These are phyloP conservation scores for Sesamia nonagrioides DNA, from an alignment of 1,140 invertebrate genomes.

Conservation along the genomic window DNA sequence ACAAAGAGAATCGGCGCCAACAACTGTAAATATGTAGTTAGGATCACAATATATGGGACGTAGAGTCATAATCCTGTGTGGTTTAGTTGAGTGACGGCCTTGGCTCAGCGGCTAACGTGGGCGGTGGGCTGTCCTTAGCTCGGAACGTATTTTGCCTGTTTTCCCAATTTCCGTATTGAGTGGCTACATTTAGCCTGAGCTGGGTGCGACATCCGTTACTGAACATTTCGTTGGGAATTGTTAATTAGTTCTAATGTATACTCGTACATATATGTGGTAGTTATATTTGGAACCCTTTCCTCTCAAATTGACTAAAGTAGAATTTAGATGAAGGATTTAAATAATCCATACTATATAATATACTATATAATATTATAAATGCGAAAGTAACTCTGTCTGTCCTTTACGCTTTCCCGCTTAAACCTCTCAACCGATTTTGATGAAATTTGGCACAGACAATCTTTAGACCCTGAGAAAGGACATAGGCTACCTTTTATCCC, in stretches of 20 bases:
- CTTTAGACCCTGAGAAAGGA: too few relatives aligned
- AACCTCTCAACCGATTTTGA: too few relatives aligned
- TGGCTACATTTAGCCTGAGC: conserved; percentile 63
- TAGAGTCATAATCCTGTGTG: conserved; percentile 1
- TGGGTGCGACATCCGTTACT: conserved; percentile 49
- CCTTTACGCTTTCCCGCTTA: too few relatives aligned
- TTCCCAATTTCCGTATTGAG: conserved; percentile 64
- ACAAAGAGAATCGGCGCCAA: too few relatives aligned
- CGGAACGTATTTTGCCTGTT: conserved; percentile 54
- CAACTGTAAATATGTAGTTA: too few relatives aligned
- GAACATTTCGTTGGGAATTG: conserved; percentile 43
- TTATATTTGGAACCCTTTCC: background rate
- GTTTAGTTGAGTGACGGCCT: conserved; percentile 11
- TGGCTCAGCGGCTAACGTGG: background rate
- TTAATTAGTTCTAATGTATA: conserved; percentile 14
- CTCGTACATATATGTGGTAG: background rate
- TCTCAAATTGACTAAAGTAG: background rate
- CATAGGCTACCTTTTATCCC: too few relatives aligned
- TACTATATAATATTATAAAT: too few relatives aligned
- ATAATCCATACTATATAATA: too few relatives aligned
- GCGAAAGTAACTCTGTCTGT: too few relatives aligned
- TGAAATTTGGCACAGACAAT: too few relatives aligned
- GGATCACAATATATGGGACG: background rate
- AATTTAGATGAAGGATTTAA: too few relatives aligned
- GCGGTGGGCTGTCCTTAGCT: background rate